Percentiles rank a stretch among this genome's conserved stretches.
phyloP scores from a whole-genome alignment of 1,140 invertebrate species.

The Drosophila sp. region DNA sequence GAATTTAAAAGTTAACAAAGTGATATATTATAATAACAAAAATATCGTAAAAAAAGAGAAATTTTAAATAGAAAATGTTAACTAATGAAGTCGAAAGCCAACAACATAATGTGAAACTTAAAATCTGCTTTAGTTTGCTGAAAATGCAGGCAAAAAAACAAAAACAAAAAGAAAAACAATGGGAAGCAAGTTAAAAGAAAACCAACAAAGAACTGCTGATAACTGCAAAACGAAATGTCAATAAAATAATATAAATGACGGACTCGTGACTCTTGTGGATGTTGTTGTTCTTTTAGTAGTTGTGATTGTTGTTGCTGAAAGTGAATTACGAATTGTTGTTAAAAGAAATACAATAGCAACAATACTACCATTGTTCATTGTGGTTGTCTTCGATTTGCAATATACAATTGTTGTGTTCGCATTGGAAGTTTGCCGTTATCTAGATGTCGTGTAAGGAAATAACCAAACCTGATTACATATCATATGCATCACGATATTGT shows the following conservation, averaged over 20 bases:
- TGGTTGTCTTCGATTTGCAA: conserved; percentile 47
- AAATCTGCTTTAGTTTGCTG: not conserved
- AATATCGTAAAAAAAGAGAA: not conserved
- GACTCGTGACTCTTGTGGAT: conserved; percentile 64
- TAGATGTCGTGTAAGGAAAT: conserved; percentile 50
- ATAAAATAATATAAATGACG: conserved; percentile 82
- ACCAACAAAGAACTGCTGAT: conserved; percentile 19
- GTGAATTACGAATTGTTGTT: conserved; percentile 29
- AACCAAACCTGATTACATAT: conserved; percentile 17
- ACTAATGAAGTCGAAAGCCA: not conserved
- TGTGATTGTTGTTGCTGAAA: conserved; percentile 30
- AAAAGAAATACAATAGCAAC: conserved; percentile 23
- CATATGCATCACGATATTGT: conserved; percentile 30
- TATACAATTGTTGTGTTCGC: conserved; percentile 45
- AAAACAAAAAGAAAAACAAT: conserved; percentile 25
- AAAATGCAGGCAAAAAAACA: conserved; percentile 7
- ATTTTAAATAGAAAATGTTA: not conserved
- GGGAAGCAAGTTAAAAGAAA: conserved; percentile 13
- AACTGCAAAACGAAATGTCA: conserved; percentile 56
- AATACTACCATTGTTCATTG: conserved; percentile 12
- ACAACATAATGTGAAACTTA: not conserved
- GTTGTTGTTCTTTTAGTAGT: not conserved
- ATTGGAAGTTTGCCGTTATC: conserved; percentile 36
- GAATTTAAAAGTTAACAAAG: too few relatives aligned
- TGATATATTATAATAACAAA: too few relatives aligned